Conservation (phyloP, 2,888 invertebrate genomes). For the Chorisops tibialis region DNA sequence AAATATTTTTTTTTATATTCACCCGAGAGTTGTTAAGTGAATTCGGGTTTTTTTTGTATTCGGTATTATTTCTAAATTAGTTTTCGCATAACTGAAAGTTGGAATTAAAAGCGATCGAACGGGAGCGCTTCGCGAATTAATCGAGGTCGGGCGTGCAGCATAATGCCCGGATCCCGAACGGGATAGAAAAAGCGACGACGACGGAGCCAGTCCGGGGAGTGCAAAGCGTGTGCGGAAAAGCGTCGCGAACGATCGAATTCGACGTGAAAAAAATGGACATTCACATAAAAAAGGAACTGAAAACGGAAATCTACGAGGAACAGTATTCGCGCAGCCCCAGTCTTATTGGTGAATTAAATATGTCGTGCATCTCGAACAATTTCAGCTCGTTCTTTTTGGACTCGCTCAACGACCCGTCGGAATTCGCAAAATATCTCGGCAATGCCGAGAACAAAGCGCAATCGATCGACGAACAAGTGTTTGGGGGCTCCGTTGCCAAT, state of each 20-base stretch:
- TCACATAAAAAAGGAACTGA: constrained; percentile 30
- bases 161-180: constrained; percentile 18
- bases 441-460: constrained; percentile 51
- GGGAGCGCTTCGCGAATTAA: constrained; percentile 24
- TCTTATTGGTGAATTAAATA: constrained; percentile 37
- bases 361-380: constrained; percentile 53
- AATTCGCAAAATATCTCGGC: constrained; percentile 51
- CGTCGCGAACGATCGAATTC: constrained; percentile 1
- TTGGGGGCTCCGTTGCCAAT: constrained; percentile 36
- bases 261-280: constrained; percentile 29
- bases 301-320: constrained; percentile 28
- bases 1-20: constrained; percentile 36
- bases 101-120: constrained; percentile 12
- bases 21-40: constrained; percentile 35
- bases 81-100: constrained; percentile 29
- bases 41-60: constrained; percentile 11
- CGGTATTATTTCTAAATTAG: constrained; percentile 24
- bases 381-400: constrained; percentile 52
- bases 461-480: constrained; percentile 48
- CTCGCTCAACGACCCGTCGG: constrained; percentile 51
- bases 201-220: constrained; percentile 2
- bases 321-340: constrained; percentile 21
- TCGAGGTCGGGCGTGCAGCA: constrained; percentile 27
- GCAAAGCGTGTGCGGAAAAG: constrained; percentile 20
- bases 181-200: constrained; percentile 10